phyloP scores from a whole-genome alignment of 1,140 invertebrate species.

The Paraescarpia echinospica region DNA sequence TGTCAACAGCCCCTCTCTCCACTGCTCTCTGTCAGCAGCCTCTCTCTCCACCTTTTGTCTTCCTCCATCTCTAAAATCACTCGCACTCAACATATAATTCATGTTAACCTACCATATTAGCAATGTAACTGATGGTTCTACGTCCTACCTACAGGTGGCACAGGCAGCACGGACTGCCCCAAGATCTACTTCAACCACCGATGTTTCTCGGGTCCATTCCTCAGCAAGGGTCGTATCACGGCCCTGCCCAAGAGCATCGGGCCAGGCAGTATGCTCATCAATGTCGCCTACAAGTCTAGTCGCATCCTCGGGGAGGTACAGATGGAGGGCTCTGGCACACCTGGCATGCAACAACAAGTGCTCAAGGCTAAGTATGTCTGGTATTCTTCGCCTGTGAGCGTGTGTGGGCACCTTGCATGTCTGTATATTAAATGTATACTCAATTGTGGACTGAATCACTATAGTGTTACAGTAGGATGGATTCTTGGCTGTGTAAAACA shows the following conservation, averaged over 20 bases:
- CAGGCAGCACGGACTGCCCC: conserved; percentile 65
- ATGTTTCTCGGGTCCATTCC: conserved; percentile 54
- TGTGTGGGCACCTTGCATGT: neutral
- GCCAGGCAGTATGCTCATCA: conserved; percentile 77
- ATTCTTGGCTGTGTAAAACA: neutral
- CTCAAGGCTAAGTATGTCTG: conserved; percentile 71
- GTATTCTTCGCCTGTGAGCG: neutral
- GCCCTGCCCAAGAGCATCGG: conserved; percentile 75
- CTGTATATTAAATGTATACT: neutral
- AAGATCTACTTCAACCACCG: conserved; percentile 78
- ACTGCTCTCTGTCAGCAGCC: no score
- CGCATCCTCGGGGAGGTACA: conserved; percentile 75
- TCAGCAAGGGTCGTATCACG: conserved; percentile 76
- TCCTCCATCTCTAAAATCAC: no score
- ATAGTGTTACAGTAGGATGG: no score
- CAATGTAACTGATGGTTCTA: neutral
- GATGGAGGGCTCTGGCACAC: conserved; percentile 66
- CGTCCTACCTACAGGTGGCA: neutral
- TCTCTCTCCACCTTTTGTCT: no score
- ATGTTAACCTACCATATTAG: neutral
- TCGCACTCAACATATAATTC: no score
- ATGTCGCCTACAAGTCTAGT: conserved; percentile 76
- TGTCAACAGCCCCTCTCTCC: no score
- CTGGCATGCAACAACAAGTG: conserved; percentile 70
- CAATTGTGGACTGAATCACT: no score